These are phyloP conservation scores for Stenchaetothrips biformis DNA, from an alignment of 2,888 invertebrate species.

Conservation along the genomic window DNA sequence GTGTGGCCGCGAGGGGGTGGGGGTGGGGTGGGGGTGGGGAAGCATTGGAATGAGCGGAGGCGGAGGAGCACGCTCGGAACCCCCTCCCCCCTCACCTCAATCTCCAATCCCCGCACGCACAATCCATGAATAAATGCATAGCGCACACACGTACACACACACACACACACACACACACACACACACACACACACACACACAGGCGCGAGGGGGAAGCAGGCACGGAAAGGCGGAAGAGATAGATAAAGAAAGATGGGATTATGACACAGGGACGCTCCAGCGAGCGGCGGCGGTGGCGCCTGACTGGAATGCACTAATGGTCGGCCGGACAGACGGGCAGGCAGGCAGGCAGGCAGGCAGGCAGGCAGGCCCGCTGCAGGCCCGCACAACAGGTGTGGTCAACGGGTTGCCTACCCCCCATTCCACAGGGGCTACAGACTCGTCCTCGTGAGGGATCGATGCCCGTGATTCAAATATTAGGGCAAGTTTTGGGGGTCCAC, in stretches of 20 bases:
- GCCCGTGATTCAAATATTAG: too few relatives aligned
- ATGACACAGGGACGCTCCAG: neutral
- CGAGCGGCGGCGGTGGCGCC: neutral
- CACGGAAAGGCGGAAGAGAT: neutral
- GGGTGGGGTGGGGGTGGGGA: too few relatives aligned
- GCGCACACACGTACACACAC: neutral
- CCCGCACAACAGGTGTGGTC: neutral
- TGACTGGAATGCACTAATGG: neutral
- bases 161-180: neutral
- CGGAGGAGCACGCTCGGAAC: neutral
- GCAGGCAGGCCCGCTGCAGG: neutral
- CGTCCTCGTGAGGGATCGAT: too few relatives aligned
- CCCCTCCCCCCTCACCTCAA: too few relatives aligned
- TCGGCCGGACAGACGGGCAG: neutral
- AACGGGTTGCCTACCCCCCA: neutral
- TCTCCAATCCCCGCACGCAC: conserved; percentile 18
- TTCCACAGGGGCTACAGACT: neutral
- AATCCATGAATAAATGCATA: conserved; percentile 24
- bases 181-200: neutral
- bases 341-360: neutral
- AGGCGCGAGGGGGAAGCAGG: neutral
- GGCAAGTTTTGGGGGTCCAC: too few relatives aligned
- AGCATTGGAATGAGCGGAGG: neutral
- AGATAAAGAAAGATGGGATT: conserved; percentile 1
- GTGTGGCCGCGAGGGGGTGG: too few relatives aligned